phyloP scores from a whole-genome alignment of 2,797 vertebrate genomes.

The Typhlichthys eigenmanni region DNA sequence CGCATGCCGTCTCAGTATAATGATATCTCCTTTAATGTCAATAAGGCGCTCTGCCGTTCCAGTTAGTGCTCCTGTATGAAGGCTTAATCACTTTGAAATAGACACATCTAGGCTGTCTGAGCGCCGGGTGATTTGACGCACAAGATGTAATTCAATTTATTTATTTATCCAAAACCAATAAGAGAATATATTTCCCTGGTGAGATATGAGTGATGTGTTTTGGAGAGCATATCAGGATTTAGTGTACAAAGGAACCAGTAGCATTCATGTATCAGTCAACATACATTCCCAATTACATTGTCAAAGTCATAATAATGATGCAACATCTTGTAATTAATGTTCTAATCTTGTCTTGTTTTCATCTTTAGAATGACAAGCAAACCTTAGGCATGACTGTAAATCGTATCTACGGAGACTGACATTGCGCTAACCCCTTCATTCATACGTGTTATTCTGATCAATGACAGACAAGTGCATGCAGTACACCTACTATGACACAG shows the following conservation, averaged over 20 bases:
- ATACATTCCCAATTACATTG: constrained; percentile 33
- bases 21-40: constrained; percentile 55
- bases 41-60: constrained; percentile 43
- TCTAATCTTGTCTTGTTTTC: constrained; percentile 52
- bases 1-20: constrained; percentile 9
- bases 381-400: constrained; percentile 49
- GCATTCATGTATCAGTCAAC: constrained; percentile 20
- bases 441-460: constrained; percentile 35
- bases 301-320: constrained; percentile 39
- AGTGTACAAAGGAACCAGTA: constrained; percentile 35
- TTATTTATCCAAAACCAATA: constrained; percentile 64
- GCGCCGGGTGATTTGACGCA: constrained; percentile 44
- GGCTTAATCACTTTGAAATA: constrained; percentile 57
- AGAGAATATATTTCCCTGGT: constrained; percentile 59
- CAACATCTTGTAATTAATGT: constrained; percentile 54
- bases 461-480: constrained; percentile 17
- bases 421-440: constrained; percentile 60
- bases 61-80: constrained; percentile 39
- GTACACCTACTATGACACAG: constrained; percentile 9
- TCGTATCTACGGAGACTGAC: constrained; percentile 54
- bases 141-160: constrained; percentile 61
- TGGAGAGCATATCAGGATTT: constrained; percentile 42
- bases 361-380: constrained; percentile 52
- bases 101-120: constrained; percentile 25
- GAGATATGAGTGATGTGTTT: constrained; percentile 47